Evolutionary conservation across 1,140 invertebrate genomes (phyloP), one percentile per base, ranked within the genome.

Genomic region (Brachionus calyciflorus): DNA sequence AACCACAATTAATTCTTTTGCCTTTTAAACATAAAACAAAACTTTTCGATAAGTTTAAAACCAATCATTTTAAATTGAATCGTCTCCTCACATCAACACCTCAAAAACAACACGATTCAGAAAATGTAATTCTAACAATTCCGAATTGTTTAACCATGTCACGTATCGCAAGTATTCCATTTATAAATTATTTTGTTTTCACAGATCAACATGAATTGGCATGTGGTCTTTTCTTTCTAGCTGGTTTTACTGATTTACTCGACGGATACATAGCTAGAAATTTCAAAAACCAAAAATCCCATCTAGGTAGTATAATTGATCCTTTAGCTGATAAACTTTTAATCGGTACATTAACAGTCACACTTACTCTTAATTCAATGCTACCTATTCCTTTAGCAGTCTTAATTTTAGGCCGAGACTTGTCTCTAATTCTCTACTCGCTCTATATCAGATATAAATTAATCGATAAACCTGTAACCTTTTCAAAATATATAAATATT

Each of bases 321-420:
- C 73, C 73, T 12, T 76, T 76, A 33, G 73, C 73, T 6, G 73
- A 76, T 19, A 76, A 76, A 76, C 49, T 76, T 19, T 24, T 76
- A 3, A 55, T 76, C n/a, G 73, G 73, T 7, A 40, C 21, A 40
- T 19, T 76, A 1, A 55, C 49, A 28, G n/a, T 76, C 33, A 48
- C 49, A 40, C 14, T 76, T 10, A 37, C 53, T 12, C 2, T 37
- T 0, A 44, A 44, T 44, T 30, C 41, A 44, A 55, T 76, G 49
- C 10, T 76, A 30, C 73, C 73, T 5, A 2, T 76, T 7, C 37
- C 26, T 9, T 40, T 76, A 19, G 49, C 49, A 3, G 1, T 37
- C 3, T 55, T 76, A 1, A 76, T 76, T 21, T 19, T 76, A n/a
- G 30, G 21, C 10, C 49, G 73, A 26, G 73, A 76, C 30, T n/a